Conservation (phyloP, 2,797 vertebrate genomes). For the Cirrhinus molitorella region DNA sequence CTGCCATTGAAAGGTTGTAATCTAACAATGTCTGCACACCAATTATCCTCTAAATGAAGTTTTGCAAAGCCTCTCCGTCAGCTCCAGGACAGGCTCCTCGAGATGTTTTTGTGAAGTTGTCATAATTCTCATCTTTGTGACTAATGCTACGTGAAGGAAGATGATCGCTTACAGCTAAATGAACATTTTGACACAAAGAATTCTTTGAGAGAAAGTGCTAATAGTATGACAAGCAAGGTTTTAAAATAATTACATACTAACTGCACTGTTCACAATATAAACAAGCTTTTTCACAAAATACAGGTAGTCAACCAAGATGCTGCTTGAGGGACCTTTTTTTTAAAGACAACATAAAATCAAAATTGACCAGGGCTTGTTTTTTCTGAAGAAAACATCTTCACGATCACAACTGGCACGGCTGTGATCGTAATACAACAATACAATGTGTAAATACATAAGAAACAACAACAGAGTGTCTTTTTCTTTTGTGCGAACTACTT, state of each 20-base stretch:
- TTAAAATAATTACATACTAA: conserved; percentile 31
- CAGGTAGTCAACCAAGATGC: neutral
- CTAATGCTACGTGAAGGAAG: conserved; percentile 66
- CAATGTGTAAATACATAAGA: too few relatives aligned
- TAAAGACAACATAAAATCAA: neutral
- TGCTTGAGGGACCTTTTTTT: neutral
- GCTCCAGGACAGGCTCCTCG: conserved; percentile 45
- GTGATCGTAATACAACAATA: too few relatives aligned
- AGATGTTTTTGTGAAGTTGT: conserved; percentile 57
- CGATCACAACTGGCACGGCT: too few relatives aligned
- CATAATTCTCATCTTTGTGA: conserved; percentile 65
- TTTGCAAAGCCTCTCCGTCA: conserved; percentile 63
- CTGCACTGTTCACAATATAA: conserved; percentile 14
- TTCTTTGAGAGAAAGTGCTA: conserved; percentile 55
- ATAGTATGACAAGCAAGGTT: conserved; percentile 31
- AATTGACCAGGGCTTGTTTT: neutral
- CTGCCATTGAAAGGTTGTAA: conserved; percentile 57
- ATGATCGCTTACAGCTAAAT: conserved; percentile 49
- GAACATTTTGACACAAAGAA: conserved; percentile 18
- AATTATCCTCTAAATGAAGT: conserved; percentile 64
- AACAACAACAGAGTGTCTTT: too few relatives aligned
- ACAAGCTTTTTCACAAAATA: conserved; percentile 3
- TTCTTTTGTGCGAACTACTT: too few relatives aligned
- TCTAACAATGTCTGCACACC: conserved; percentile 57
- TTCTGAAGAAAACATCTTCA: neutral